Percentiles rank a stretch among this genome's conserved stretches.
Conservation (phyloP, 2,797 vertebrate genomes). For the Micropoecilia bifurca region DNA sequence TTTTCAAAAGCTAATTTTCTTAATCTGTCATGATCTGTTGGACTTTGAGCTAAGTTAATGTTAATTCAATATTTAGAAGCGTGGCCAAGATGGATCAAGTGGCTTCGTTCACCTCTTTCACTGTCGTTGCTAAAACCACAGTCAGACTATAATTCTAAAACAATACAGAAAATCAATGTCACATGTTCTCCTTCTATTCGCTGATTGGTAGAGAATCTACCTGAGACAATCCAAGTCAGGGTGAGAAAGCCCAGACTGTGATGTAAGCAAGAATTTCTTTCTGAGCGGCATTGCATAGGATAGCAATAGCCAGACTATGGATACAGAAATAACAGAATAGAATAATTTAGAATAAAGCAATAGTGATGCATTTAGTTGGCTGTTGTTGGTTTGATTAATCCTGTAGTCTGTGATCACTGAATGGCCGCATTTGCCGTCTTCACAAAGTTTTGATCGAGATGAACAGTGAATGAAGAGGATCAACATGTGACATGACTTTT, state of each 20-base stretch:
- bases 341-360: neutral
- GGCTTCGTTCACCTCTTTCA: too few relatives aligned
- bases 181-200: too few relatives aligned
- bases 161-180: too few relatives aligned
- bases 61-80: too few relatives aligned
- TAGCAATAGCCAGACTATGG: neutral
- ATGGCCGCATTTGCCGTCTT: slow-evolving; percentile 6
- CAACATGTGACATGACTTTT: slow-evolving; percentile 1
- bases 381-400: neutral
- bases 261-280: too few relatives aligned
- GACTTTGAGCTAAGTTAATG: neutral
- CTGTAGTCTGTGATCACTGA: neutral
- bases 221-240: too few relatives aligned
- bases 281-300: too few relatives aligned
- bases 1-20: neutral
- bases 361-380: neutral
- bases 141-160: too few relatives aligned
- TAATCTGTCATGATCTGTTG: neutral
- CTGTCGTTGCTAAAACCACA: too few relatives aligned
- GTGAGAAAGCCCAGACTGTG: too few relatives aligned
- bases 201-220: too few relatives aligned
- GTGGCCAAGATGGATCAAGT: too few relatives aligned
- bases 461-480: slow-evolving; percentile 11
- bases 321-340: neutral
- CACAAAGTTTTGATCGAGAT: neutral